phyloP scores from a whole-genome alignment of 2,113 vertebrate genomes.

The Puntigrus tetrazona region DNA sequence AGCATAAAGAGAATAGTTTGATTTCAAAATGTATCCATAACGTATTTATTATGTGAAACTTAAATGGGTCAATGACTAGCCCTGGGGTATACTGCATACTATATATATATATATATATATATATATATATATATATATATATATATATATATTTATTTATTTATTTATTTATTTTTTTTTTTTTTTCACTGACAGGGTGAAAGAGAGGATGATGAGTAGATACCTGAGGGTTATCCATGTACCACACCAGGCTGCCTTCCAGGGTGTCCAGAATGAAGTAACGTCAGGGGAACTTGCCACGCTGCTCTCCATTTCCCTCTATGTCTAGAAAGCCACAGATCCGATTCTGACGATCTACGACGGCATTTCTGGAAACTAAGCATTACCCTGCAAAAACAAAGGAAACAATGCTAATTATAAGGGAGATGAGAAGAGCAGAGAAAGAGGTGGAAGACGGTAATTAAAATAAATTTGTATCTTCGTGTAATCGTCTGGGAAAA shows the following conservation, averaged over 20 bases:
- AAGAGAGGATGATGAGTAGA: background rate
- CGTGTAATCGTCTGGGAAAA: background rate
- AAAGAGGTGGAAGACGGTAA: background rate
- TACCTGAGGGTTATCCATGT: conserved; percentile 99
- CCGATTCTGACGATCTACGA: conserved; percentile 97
- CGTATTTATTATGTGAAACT: background rate
- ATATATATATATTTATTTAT: too few relatives aligned
- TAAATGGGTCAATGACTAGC: background rate
- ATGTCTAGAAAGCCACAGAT: conserved; percentile 98
- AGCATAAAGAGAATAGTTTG: background rate
- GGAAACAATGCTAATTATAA: background rate
- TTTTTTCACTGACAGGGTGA: background rate
- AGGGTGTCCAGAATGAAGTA: conserved; percentile 94
- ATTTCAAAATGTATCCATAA: background rate
- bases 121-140: too few relatives aligned
- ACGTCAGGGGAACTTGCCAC: conserved; percentile 90
- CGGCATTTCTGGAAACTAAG: conserved; percentile 88
- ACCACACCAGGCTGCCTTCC: conserved; percentile 91
- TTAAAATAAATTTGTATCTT: background rate
- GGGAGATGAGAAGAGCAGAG: background rate
- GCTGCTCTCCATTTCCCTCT: conserved; percentile 93
- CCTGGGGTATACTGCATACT: too few relatives aligned
- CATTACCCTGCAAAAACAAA: conserved; percentile 76
- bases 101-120: too few relatives aligned
- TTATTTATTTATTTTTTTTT: too few relatives aligned